A percentile compares a stretch with the other conserved stretches of the same genome.
These are phyloP conservation scores for Cygnus olor DNA, from an alignment of 2,797 vertebrate genomes.

Conservation along the genomic window DNA sequence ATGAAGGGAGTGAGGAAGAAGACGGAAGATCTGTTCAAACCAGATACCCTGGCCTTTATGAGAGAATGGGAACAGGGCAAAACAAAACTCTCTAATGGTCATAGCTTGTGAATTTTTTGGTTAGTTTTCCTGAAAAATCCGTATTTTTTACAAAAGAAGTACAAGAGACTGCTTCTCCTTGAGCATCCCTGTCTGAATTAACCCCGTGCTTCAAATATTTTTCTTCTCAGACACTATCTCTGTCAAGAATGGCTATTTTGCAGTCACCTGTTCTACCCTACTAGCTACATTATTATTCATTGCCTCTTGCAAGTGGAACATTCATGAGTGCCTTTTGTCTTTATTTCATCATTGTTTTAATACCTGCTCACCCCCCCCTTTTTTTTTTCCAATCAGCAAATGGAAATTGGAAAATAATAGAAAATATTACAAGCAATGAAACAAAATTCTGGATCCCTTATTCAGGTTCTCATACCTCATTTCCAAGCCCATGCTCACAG, in stretches of 20 bases:
- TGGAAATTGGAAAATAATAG: neutral
- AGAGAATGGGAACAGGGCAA: neutral
- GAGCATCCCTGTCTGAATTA: neutral
- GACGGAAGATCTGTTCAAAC: fast-evolving
- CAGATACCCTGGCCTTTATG: neutral
- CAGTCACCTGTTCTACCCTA: neutral
- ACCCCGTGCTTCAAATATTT: neutral
- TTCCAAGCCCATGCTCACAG: neutral
- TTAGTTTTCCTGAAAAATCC: neutral
- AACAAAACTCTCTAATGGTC: neutral
- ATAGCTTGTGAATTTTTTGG: fast-evolving
- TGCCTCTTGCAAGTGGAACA: neutral
- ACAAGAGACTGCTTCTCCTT: neutral
- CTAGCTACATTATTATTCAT: neutral
- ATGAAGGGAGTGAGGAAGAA: neutral
- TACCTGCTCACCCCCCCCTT: fast-evolving
- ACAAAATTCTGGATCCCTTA: neutral
- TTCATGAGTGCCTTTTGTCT: neutral
- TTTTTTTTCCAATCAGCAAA: neutral
- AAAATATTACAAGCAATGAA: neutral
- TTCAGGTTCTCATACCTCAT: neutral
- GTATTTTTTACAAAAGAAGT: neutral
- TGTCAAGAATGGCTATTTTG: neutral
- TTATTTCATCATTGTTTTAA: neutral
- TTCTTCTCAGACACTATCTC: neutral